Conservation (phyloP, 1,140 invertebrate species). For the Bombus cullumanus region DNA sequence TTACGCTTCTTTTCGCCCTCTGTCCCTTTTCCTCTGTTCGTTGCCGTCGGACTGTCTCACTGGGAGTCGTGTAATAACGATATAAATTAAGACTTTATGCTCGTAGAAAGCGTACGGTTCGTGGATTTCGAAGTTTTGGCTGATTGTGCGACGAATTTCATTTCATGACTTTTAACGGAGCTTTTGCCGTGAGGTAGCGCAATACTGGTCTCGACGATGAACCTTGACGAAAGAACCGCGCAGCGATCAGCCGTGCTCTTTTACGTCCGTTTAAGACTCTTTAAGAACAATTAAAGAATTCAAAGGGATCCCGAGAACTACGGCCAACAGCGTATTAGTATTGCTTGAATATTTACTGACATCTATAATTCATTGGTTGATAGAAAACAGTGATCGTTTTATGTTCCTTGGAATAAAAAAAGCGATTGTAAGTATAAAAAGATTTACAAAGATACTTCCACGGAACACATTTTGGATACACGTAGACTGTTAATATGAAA, state of each 20-base stretch:
- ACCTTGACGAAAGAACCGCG: slow-evolving; percentile 2
- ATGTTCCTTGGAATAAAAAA: too few species aligned
- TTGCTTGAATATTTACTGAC: too few species aligned
- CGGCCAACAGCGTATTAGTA: background rate
- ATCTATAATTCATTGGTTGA: too few species aligned
- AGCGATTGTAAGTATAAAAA: too few species aligned
- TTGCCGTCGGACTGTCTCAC: background rate
- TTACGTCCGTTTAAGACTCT: background rate
- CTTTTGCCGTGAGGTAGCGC: background rate
- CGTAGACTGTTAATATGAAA: too few species aligned
- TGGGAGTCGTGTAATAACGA: slow-evolving; percentile 11
- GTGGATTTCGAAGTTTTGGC: background rate
- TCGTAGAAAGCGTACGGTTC: background rate
- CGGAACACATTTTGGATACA: too few species aligned
- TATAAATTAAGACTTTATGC: slow-evolving; percentile 16
- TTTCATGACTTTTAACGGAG: background rate
- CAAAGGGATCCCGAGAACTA: background rate
- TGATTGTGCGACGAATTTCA: slow-evolving; percentile 1
- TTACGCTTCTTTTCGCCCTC: background rate
- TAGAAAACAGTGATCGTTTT: too few species aligned
- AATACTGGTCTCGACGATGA: background rate
- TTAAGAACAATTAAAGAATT: slow-evolving; percentile 1
- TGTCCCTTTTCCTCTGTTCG: background rate
- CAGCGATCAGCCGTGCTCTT: background rate
- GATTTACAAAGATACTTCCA: too few species aligned